Percentiles rank a stretch among this genome's conserved stretches.
phyloP scores from a whole-genome alignment of 2,113 vertebrate species.

The Anser brachyrhynchus region DNA sequence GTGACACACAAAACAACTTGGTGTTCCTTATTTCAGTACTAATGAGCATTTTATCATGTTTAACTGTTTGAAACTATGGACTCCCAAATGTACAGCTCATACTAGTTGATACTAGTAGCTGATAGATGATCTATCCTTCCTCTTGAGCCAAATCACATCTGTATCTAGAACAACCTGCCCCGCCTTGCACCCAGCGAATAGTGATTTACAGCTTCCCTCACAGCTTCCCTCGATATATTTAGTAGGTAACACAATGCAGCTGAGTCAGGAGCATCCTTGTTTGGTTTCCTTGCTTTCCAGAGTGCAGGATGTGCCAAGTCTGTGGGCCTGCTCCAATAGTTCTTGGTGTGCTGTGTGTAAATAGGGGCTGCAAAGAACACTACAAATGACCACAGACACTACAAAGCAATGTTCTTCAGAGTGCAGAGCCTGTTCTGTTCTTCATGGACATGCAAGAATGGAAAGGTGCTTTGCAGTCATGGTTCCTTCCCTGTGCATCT shows the following conservation, averaged over 20 bases:
- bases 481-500: accelerated
- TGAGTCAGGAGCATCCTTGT: neutral
- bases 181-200: neutral
- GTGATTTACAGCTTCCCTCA: neutral
- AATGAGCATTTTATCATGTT: neutral
- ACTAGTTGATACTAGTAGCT: neutral
- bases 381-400: no score
- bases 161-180: neutral
- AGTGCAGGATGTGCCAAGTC: neutral
- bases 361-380: neutral
- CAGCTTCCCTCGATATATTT: neutral
- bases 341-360: neutral
- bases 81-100: neutral
- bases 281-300: neutral
- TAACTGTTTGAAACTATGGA: neutral
- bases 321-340: neutral
- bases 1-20: neutral
- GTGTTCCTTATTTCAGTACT: neutral
- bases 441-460: neutral
- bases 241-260: neutral
- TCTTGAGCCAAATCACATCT: neutral
- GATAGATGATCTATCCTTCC: neutral
- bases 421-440: neutral
- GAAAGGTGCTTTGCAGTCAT: neutral
- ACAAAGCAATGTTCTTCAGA: neutral